A percentile compares a stretch with the other conserved stretches of the same genome.
Conservation (phyloP, 2,888 invertebrate species). For the Sinodicranocentrus sp. region DNA sequence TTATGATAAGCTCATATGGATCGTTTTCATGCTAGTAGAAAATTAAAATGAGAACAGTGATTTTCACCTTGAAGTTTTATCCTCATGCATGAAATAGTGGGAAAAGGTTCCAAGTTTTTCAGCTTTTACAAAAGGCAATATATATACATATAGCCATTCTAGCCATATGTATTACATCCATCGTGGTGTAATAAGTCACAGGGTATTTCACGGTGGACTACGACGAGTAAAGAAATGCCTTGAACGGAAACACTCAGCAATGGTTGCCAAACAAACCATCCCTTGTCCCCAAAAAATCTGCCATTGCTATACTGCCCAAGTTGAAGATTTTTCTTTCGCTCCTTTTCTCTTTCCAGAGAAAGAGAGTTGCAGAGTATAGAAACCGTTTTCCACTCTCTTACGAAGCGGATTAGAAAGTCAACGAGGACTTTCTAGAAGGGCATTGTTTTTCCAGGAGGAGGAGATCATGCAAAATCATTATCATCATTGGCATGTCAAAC, state of each 20-base stretch:
- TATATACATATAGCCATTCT: too few species aligned
- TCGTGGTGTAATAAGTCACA: too few species aligned
- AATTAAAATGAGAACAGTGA: constrained; percentile 3
- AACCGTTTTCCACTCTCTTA: constrained; percentile 16
- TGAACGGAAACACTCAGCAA: background rate
- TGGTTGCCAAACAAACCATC: constrained; percentile 23
- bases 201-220: background rate
- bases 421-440: constrained; percentile 22
- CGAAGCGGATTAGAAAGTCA: constrained; percentile 35
- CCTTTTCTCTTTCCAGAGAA: too few species aligned
- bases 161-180: too few species aligned
- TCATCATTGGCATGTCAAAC: constrained; percentile 23
- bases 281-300: background rate
- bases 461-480: constrained; percentile 30
- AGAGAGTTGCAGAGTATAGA: background rate
- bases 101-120: constrained; percentile 7
- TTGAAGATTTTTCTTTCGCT: too few species aligned
- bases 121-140: too few species aligned
- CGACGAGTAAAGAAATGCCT: constrained; percentile 2
- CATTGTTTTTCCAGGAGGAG: constrained; percentile 1
- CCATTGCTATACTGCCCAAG: background rate
- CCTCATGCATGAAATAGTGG: too few species aligned
- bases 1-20: too few species aligned
- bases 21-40: background rate
- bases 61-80: background rate